These are phyloP conservation scores for Ellobium chinense DNA, from an alignment of 2,888 invertebrate genomes.

Conservation along the genomic window DNA sequence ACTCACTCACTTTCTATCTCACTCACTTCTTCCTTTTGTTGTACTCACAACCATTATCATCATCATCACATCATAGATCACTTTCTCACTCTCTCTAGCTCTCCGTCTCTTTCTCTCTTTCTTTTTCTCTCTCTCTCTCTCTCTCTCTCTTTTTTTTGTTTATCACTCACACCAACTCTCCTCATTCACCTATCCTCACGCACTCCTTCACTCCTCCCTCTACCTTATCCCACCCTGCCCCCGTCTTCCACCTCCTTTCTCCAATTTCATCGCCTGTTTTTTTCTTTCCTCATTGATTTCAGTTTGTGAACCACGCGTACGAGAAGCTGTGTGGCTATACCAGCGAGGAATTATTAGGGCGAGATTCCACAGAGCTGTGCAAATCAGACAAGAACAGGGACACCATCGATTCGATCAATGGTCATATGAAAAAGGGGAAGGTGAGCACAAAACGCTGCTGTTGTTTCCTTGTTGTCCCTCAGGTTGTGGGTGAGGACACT, in stretches of 20 bases:
- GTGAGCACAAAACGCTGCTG: slow-evolving; percentile 61
- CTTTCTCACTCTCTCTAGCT: not conserved
- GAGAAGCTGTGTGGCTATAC: slow-evolving; percentile 89
- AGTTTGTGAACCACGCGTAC: slow-evolving; percentile 93
- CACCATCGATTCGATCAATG: slow-evolving; percentile 75
- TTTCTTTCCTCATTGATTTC: slow-evolving; percentile 52
- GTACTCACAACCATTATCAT: not conserved
- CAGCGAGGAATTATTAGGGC: slow-evolving; percentile 84
- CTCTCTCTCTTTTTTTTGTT: not conserved
- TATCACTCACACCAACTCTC: not conserved
- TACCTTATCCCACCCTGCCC: too few species aligned
- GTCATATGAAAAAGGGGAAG: slow-evolving; percentile 78
- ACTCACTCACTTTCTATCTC: not conserved
- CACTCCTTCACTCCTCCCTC: too few species aligned
- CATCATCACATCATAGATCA: too few species aligned
- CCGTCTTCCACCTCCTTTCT: too few species aligned
- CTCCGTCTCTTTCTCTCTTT: not conserved
- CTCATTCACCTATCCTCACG: too few species aligned
- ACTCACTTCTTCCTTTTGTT: not conserved
- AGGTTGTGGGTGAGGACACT: too few species aligned
- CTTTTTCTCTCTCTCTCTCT: slow-evolving; percentile 11
- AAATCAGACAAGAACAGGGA: slow-evolving; percentile 80
- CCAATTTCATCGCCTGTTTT: not conserved
- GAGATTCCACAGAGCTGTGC: slow-evolving; percentile 82
- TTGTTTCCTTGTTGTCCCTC: not conserved